Conservation (phyloP, 2,113 vertebrate species). For the Lophius piscatorius region DNA sequence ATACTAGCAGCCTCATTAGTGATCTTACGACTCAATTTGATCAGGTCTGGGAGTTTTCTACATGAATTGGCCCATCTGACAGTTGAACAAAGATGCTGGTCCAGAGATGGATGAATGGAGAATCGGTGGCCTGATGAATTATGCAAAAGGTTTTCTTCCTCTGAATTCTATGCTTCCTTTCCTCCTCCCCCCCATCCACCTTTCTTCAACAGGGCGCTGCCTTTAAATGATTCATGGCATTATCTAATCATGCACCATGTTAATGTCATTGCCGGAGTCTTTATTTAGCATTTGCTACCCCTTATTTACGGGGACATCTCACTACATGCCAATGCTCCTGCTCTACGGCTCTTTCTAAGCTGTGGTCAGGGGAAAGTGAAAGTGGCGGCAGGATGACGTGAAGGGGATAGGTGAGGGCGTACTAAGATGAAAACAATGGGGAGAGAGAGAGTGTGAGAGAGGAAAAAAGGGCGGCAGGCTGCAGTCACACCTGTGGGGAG, state of each 20-base stretch:
- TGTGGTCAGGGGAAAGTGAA: background rate
- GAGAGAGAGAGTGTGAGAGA: slow-evolving; percentile 3
- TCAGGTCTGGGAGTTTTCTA: slow-evolving; percentile 55
- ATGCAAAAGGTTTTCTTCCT: slow-evolving; percentile 29
- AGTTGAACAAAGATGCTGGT: slow-evolving; percentile 47
- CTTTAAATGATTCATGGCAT: slow-evolving; percentile 38
- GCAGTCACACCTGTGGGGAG: slow-evolving; percentile 8
- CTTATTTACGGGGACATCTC: slow-evolving; percentile 7
- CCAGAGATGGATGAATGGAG: background rate
- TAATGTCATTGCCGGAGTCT: slow-evolving; percentile 35
- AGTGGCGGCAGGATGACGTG: background rate
- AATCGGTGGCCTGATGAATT: slow-evolving; percentile 22
- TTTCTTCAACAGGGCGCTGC: background rate
- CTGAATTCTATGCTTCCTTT: slow-evolving; percentile 23
- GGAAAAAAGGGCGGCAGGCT: slow-evolving; percentile 8
- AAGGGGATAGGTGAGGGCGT: background rate
- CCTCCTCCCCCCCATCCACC: slow-evolving; percentile 19
- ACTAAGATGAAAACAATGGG: slow-evolving; percentile 1
- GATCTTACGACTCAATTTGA: slow-evolving; percentile 26
- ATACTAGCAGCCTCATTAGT: slow-evolving; percentile 12
- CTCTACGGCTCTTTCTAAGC: too few species aligned
- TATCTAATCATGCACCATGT: slow-evolving; percentile 27
- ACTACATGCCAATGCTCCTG: too few species aligned
- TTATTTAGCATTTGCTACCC: too few species aligned
- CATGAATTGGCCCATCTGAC: slow-evolving; percentile 53